Evolutionary conservation across 2,888 invertebrate genomes (phyloP), one percentile per base, ranked within the genome.

Genomic region (Bombylius major): DNA sequence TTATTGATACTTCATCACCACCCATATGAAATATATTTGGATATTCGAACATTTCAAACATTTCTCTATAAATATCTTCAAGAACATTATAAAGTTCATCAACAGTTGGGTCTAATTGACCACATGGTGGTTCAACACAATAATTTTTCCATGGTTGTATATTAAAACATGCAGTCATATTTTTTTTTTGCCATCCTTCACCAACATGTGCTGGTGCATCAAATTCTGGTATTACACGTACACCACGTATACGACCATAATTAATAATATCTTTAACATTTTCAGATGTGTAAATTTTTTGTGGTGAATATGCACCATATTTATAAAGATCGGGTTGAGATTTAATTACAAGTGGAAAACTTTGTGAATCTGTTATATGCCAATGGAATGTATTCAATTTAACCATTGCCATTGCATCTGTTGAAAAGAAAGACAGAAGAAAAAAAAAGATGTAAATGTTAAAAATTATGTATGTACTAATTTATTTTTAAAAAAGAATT

Each of bases 301-400:
- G 78, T 49, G 86, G 81, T 0, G 85, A 79, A 66, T 89, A 88
- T 6, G 94, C 88, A 3, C 97, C 96, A 23, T 84, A 78, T 62
- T 81, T 81, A 5, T 84, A 77, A 12, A 92, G 70, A 50, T 86
- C 77, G 0, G 90, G 90, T 60, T 80, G 79, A n/a, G 82, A 81
- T 65, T 79, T 79, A 0, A 88, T 82, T 56, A 86, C 85, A 66
- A 91, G 86, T 0, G 97, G 96, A 70, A 96, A 97, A 64, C 95
- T 94, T 61, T 95, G 94, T 23, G 89, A 87, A 73, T 97, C 97
- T 0, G 89, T 90, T 54, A 92, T 87, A 66, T 92, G 90, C 95
- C 95, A 96, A 68, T 97, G 96, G 76, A 97, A 88, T 0, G 89
- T 87, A 69, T 96, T 97, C 65, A 96, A 69, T 71, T 96, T 97